Conservation (phyloP, 2,888 invertebrate species). For the Lochmaea crataegi region DNA sequence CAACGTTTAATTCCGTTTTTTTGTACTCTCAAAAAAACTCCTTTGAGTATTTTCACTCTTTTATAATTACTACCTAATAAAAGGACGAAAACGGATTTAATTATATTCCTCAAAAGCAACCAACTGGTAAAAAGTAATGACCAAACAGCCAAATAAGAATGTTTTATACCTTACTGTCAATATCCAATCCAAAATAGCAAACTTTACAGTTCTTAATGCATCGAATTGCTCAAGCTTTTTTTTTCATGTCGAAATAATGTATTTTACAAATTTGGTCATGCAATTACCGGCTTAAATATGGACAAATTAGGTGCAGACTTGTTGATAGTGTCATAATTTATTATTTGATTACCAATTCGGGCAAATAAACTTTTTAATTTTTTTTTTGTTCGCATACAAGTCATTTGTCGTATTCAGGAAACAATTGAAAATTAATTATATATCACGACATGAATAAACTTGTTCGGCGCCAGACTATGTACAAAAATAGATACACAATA, state of each 20-base stretch:
- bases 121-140: neutral
- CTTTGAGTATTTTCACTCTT: too few species aligned
- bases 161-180: neutral
- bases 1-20: too few species aligned
- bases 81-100: too few species aligned
- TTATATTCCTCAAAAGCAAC: neutral
- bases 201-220: neutral
- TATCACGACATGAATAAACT: neutral
- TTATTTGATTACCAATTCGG: constrained; percentile 1
- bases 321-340: constrained; percentile 10
- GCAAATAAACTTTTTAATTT: constrained; percentile 4
- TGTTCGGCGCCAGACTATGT: neutral
- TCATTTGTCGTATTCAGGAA: neutral
- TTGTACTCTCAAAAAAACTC: too few species aligned
- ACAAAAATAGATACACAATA: neutral
- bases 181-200: neutral
- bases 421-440: constrained; percentile 10
- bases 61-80: too few species aligned
- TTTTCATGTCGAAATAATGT: constrained; percentile 10
- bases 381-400: neutral
- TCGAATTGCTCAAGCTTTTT: neutral
- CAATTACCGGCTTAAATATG: neutral
- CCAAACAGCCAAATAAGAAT: neutral
- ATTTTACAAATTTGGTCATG: constrained; percentile 12
- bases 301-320: constrained; percentile 4